Conservation (phyloP, 2,888 invertebrate species). For the Scaptomyza tumidula region DNA sequence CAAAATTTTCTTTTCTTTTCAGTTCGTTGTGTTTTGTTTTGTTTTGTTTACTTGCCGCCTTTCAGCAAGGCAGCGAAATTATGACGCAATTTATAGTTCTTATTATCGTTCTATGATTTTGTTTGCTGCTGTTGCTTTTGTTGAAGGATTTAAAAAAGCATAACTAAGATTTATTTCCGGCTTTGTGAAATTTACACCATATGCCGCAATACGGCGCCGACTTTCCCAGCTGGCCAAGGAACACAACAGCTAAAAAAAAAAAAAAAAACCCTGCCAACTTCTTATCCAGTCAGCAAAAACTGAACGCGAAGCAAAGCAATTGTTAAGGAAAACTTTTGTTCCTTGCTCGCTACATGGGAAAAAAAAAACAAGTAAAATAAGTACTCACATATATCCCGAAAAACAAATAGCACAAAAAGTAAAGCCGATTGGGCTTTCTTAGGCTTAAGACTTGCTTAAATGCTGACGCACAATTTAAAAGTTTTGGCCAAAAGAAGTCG, state of each 20-base stretch:
- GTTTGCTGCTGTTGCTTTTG: conserved; percentile 42
- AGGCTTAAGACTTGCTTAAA: conserved; percentile 12
- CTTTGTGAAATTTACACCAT: conserved; percentile 71
- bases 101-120: conserved; percentile 46
- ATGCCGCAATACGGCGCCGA: conserved; percentile 48
- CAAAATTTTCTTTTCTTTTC: conserved; percentile 25
- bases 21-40: conserved; percentile 7
- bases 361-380: conserved; percentile 4
- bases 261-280: conserved; percentile 21
- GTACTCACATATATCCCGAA: neutral
- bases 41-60: conserved; percentile 52
- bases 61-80: conserved; percentile 56
- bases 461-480: conserved; percentile 22
- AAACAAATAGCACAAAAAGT: conserved; percentile 1
- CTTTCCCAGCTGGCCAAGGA: conserved; percentile 51
- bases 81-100: conserved; percentile 79
- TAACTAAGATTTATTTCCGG: conserved; percentile 80
- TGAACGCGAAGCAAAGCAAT: conserved; percentile 12
- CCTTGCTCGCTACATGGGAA: conserved; percentile 1
- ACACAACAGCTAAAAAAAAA: neutral
- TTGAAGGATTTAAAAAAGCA: conserved; percentile 65
- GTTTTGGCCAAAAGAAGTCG: conserved; percentile 15
- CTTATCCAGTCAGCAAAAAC: conserved; percentile 35
- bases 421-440: neutral
- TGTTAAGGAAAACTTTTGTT: conserved; percentile 41